Percentiles rank a stretch among this genome's conserved stretches.
phyloP scores from a whole-genome alignment of 1,140 invertebrate genomes.

The Holcopasites calliopsidis region DNA sequence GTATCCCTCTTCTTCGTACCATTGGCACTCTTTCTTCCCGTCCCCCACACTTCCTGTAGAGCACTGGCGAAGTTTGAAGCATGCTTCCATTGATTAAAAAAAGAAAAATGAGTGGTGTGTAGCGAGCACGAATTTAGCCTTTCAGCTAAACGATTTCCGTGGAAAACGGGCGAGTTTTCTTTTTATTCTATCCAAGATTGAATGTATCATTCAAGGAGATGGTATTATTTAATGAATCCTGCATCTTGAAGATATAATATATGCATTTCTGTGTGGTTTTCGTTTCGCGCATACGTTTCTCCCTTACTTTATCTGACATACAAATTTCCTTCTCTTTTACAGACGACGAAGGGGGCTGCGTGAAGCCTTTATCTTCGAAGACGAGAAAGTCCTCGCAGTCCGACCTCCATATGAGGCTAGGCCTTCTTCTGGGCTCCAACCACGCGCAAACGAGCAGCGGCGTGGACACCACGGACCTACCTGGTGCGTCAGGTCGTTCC shows the following conservation, averaged over 20 bases:
- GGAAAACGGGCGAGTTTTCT: not conserved
- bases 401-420: slow-evolving; percentile 92
- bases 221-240: not conserved
- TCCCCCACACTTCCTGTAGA: slow-evolving; percentile 1
- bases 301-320: not conserved
- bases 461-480: slow-evolving; percentile 53
- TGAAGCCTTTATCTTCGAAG: slow-evolving; percentile 81
- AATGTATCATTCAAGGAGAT: not conserved
- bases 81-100: not conserved
- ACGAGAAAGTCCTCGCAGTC: slow-evolving; percentile 83
- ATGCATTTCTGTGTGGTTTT: slow-evolving; percentile 13
- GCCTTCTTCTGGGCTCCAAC: slow-evolving; percentile 86
- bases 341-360: slow-evolving; percentile 86
- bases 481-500: slow-evolving; percentile 22
- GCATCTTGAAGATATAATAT: slow-evolving; percentile 29
- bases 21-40: not conserved
- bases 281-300: not conserved
- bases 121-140: not conserved
- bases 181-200: too few relatives aligned
- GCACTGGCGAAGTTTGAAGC: not conserved
- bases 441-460: slow-evolving; percentile 51
- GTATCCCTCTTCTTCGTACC: not conserved
- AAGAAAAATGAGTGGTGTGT: not conserved
- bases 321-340: slow-evolving; percentile 7
- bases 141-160: not conserved